Evolutionary conservation across 1,140 invertebrate species (phyloP), one percentile per base, ranked within the genome.

Genomic region (Bombus turneri): DNA sequence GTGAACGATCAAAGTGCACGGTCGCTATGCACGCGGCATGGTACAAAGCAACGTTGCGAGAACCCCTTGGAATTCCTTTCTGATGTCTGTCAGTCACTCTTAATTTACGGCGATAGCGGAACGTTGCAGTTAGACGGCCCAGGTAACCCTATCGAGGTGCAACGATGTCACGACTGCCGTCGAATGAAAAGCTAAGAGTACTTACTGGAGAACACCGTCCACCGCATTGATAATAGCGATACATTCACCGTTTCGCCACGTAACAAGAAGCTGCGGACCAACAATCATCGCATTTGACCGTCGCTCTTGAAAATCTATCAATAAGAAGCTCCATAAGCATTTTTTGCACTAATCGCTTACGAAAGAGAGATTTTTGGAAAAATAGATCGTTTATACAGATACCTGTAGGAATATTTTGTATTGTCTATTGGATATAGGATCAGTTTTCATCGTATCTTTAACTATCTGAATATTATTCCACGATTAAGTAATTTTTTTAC

Each of bases 1-100:
- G 86, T 72, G 86, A 87, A 81, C 87, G 88, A 87, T 79, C 86
- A 89, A 90, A 89, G 81, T 89, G 83, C 85, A 73, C 81, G 68
- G 69, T 75, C 85, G 81, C 80, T 71, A 81, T 89, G 88, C 84
- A 87, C 81, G 88, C 81, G 81, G 87, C 87, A 59, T 66, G 57
- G 43, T 62, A 84, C 88, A 90, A 89, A 90, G 86, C 85, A 79
- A 41, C 85, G 81, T 81, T 86, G 89, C 81, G 89, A 90, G 86
- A 90, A 87, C 79, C 89, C 80, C 76, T 90, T 87, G 87, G 89
- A 90, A 90, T 90, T 90, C 89, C 89, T 83, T 79, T 79, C 89
- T 90, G 89, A 90, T 90, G 89, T 87, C 89, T 90, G 89, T 90
- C 89, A 90, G 88, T 90, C 89, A 90, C 81, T 90, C 86, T 86